These are phyloP conservation scores for Drosophila equinoxialis DNA, from an alignment of 1,140 invertebrate species.

Conservation along the genomic window DNA sequence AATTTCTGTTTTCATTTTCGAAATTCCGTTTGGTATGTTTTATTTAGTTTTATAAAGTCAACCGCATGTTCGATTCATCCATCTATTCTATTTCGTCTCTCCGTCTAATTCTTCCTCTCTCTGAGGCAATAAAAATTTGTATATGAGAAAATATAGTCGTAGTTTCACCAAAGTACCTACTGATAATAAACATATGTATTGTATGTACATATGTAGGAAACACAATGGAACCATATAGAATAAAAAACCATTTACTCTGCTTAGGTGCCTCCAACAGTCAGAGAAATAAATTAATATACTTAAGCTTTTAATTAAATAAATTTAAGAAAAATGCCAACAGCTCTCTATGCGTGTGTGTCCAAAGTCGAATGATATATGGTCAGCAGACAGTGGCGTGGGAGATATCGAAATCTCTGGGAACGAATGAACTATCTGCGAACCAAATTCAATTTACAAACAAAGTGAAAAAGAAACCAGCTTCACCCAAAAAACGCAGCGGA, in stretches of 20 bases:
- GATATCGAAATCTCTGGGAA: not conserved
- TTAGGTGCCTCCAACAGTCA: not conserved
- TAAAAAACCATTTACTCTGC: constrained; percentile 29
- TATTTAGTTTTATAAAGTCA: constrained; percentile 59
- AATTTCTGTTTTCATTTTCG: constrained; percentile 53
- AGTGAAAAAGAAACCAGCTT: not conserved
- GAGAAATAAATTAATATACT: constrained; percentile 67
- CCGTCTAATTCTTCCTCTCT: not conserved
- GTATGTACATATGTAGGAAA: constrained; percentile 11
- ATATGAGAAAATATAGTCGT: not conserved
- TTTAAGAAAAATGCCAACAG: constrained; percentile 32
- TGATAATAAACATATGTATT: not conserved
- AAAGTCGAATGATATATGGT: constrained; percentile 17
- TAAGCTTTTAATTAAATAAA: constrained; percentile 74
- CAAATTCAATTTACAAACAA: not conserved
- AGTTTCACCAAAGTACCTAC: not conserved
- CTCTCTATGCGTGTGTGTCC: constrained; percentile 5
- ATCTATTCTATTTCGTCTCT: not conserved
- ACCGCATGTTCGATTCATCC: constrained; percentile 33
- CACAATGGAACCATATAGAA: constrained; percentile 50
- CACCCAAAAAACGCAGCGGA: no score
- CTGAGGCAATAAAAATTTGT: constrained; percentile 1
- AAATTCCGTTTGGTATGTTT: constrained; percentile 55
- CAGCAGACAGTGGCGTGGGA: constrained; percentile 1
- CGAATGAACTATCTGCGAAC: not conserved